These are phyloP conservation scores for Brachypalpus laphriformis DNA, from an alignment of 2,888 invertebrate species.

Conservation along the genomic window DNA sequence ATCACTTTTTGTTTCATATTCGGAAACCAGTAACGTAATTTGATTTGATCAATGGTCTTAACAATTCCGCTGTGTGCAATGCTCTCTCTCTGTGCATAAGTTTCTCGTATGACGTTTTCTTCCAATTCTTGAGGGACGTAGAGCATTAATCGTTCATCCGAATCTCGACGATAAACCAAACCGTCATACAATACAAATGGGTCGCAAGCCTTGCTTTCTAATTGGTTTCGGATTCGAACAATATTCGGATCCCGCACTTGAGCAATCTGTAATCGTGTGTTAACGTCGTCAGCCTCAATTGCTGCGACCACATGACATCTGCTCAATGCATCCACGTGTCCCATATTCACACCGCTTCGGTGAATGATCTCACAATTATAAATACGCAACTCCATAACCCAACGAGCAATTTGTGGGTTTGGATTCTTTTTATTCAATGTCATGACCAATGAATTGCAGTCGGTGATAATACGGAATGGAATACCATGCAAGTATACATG, in stretches of 20 bases:
- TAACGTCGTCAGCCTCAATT: not conserved
- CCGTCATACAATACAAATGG: not conserved
- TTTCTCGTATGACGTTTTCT: constrained; percentile 33
- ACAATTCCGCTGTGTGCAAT: constrained; percentile 46
- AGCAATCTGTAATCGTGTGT: not conserved
- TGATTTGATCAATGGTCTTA: constrained; percentile 40
- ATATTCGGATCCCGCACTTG: not conserved
- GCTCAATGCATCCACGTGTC: constrained; percentile 32
- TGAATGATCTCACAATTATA: constrained; percentile 31
- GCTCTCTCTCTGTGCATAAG: constrained; percentile 41
- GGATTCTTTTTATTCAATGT: constrained; percentile 46
- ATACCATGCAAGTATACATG: constrained; percentile 19
- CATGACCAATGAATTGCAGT: constrained; percentile 41
- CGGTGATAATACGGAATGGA: constrained; percentile 7
- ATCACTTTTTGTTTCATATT: constrained; percentile 76
- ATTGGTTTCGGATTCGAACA: not conserved
- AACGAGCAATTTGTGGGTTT: constrained; percentile 76
- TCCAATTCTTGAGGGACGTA: constrained; percentile 43
- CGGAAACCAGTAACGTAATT: constrained; percentile 80
- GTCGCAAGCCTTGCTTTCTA: not conserved
- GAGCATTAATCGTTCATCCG: constrained; percentile 4
- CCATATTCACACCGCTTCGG: not conserved
- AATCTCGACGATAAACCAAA: not conserved
- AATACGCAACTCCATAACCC: constrained; percentile 75
- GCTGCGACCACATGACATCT: not conserved